Evolutionary conservation across 2,888 invertebrate species (phyloP).

Genomic region (Cheilosia grossa): DNA sequence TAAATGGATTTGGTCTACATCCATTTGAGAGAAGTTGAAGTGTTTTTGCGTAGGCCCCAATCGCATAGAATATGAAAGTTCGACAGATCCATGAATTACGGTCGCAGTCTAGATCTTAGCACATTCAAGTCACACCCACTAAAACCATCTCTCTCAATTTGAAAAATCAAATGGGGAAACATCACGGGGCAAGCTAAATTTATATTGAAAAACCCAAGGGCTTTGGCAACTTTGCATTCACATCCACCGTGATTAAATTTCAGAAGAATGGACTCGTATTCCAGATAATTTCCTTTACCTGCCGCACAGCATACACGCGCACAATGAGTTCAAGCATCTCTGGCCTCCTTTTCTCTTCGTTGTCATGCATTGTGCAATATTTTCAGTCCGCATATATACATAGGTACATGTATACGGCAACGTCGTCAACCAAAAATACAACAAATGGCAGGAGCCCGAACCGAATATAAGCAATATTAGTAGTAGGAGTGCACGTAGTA

Average conservation of each 20-base stretch:
- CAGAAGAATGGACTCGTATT: conserved; percentile 8
- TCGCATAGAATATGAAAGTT: no score
- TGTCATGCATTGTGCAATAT: conserved; percentile 40
- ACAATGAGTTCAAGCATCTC: conserved; percentile 22
- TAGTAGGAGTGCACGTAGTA: conserved; percentile 43
- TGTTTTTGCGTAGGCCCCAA: no score
- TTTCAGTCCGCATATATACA: conserved; percentile 30
- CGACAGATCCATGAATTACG: no score
- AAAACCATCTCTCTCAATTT: not conserved
- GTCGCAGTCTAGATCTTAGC: no score
- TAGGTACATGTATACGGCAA: conserved; percentile 13
- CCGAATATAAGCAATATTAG: conserved; percentile 38
- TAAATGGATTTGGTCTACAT: no score
- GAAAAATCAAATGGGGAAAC: not conserved
- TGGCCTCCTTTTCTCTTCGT: conserved; percentile 5
- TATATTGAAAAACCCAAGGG: not conserved
- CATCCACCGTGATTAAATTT: conserved; percentile 16
- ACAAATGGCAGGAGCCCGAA: conserved; percentile 24
- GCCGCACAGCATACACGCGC: conserved; percentile 30
- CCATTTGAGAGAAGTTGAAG: no score
- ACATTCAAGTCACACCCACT: no score
- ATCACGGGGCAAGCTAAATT: not conserved
- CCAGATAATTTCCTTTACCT: conserved; percentile 5
- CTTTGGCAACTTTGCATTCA: not conserved
- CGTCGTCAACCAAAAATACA: conserved; percentile 38